Evolutionary conservation across 2,797 vertebrate genomes (phyloP), one percentile per base, ranked within the genome.

Genomic region (Oryzias sinensis): DNA sequence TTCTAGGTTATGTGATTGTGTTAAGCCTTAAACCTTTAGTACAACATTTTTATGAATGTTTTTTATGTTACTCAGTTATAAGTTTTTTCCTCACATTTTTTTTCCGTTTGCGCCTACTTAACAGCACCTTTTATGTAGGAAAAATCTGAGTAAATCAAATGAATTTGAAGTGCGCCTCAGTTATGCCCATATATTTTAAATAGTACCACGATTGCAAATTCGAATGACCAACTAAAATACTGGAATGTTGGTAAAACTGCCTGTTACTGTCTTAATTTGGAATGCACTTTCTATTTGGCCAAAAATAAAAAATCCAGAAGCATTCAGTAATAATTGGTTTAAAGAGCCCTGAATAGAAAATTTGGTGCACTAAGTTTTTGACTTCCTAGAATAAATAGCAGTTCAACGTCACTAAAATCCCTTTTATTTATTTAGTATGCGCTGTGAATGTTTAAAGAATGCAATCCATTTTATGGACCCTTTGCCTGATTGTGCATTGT

Each of bases 401-500:
- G 43, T 29, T 55, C 20, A 27, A 18, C 44, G 17, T 18, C 25
- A 27, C 43, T 2, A 1, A 27, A 13, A 33, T 37, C 16, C 6
- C 16, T 24, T 44, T 27, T 42, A 25, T 49, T 43, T 29, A n/a
- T 4, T 33, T 33, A 2, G 15, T 54, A 11, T 3, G 18, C 1
- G 41, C 25, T 16, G 8, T 6, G 33, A 33, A 33, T 41, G 17
- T 13, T 20, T 43, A 22, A 45, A 56, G 6, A 50, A 43, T 27
- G 13, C 7, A 27, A 53, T 37, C 41, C 22, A 9, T 45, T n/a
- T 37, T 7, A 53, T 22, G 42, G 6, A 15, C 14, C 43, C 29
- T 33, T 49, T 14, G 16, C n/a, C 29, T 47, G 50, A n/a, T 62
- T 53, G 29, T 53, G 33, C 33, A 33, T 62, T 43, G 45, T 43